These are phyloP conservation scores for Bucco capensis DNA, from an alignment of 2,113 vertebrate species.

Conservation along the genomic window DNA sequence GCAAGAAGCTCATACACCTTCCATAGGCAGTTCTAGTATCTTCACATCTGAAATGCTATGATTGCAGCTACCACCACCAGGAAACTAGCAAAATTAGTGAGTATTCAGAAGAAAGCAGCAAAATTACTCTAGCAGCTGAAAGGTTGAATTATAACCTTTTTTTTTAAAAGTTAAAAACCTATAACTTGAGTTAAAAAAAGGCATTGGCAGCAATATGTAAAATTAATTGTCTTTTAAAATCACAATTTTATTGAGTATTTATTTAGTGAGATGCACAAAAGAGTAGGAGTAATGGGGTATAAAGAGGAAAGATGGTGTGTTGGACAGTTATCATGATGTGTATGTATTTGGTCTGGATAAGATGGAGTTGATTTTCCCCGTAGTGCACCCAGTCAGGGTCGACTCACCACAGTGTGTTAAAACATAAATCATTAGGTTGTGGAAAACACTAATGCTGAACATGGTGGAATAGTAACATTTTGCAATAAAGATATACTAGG, in stretches of 20 bases:
- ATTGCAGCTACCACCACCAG: background rate
- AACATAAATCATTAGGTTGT: background rate
- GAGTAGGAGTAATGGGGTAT: background rate
- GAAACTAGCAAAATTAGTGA: background rate
- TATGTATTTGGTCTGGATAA: background rate
- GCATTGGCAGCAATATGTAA: background rate
- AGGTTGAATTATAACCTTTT: background rate
- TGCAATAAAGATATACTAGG: background rate
- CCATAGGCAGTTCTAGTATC: background rate
- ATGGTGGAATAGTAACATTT: background rate
- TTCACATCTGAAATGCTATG: background rate
- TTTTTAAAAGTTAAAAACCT: background rate
- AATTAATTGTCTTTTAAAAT: constrained; percentile 15
- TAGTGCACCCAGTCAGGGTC: background rate
- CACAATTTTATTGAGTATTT: background rate
- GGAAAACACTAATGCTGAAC: background rate
- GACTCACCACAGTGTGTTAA: background rate
- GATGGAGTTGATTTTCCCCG: background rate
- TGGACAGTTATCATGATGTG: background rate
- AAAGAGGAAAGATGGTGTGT: background rate
- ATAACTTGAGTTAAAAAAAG: background rate
- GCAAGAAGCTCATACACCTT: background rate
- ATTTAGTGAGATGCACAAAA: background rate
- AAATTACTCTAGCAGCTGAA: background rate
- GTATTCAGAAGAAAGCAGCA: background rate